Evolutionary conservation across 92 coral and sea anemone genomes (phyloP).

Genomic region (Anthopleura xanthogrammica): DNA sequence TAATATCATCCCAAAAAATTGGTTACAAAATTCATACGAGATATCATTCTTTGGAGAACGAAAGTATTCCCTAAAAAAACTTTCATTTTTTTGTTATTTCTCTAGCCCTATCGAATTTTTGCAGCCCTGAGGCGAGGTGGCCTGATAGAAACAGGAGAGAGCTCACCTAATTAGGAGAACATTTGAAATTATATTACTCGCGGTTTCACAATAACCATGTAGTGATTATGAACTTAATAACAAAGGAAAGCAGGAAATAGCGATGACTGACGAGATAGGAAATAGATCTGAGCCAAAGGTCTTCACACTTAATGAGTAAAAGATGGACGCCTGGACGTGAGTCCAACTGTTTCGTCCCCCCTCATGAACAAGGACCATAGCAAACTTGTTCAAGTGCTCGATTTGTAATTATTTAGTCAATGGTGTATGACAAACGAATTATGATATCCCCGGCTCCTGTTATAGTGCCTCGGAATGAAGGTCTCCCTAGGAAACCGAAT

Average conservation of each 20-base stretch:
- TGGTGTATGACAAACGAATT: constrained; percentile 8
- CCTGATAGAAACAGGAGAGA: constrained; percentile 42
- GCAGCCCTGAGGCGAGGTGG: constrained; percentile 22
- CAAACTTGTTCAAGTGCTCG: not conserved
- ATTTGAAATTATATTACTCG: constrained; percentile 69
- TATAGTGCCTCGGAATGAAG: constrained; percentile 17
- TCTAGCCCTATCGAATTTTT: not conserved
- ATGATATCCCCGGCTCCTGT: not conserved
- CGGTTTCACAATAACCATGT: constrained; percentile 58
- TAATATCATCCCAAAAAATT: not conserved
- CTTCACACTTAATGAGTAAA: not conserved
- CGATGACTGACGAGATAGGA: constrained; percentile 63
- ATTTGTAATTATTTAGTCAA: constrained; percentile 20
- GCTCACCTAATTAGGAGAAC: constrained; percentile 65
- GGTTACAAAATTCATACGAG: not conserved
- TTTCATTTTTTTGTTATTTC: constrained; percentile 11
- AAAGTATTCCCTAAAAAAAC: not conserved
- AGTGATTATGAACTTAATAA: constrained; percentile 62
- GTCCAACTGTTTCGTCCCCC: not conserved
- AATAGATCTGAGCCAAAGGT: constrained; percentile 18
- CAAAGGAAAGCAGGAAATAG: constrained; percentile 62
- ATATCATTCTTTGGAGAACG: not conserved
- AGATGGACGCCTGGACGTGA: not conserved
- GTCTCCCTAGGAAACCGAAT: constrained; percentile 57
- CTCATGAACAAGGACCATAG: not conserved